These are phyloP conservation scores for Aselliscus stoliczkanus DNA, from an alignment of 2,797 vertebrate genomes.

Conservation along the genomic window DNA sequence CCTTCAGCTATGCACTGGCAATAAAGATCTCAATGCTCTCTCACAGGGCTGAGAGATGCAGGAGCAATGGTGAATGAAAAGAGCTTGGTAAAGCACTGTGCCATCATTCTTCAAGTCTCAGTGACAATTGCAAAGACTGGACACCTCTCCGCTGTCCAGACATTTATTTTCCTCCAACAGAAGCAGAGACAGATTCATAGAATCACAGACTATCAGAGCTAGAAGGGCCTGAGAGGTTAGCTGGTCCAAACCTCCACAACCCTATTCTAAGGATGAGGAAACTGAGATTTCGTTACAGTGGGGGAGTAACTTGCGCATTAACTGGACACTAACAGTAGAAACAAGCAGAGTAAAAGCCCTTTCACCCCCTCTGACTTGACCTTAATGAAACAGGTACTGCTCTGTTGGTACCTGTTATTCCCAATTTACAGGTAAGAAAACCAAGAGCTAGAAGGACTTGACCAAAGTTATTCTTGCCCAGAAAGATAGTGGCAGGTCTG, in stretches of 20 bases:
- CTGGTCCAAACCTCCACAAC: neutral
- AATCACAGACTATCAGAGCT: neutral
- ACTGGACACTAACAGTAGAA: neutral
- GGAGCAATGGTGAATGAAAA: neutral
- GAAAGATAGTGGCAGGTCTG: neutral
- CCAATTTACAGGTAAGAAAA: conserved; percentile 13
- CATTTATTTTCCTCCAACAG: neutral
- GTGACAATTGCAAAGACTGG: neutral
- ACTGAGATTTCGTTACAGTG: neutral
- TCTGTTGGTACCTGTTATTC: neutral
- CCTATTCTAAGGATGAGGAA: neutral
- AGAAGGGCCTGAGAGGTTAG: neutral
- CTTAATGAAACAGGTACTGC: neutral
- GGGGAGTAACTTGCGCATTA: neutral
- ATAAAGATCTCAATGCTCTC: neutral
- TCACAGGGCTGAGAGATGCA: neutral
- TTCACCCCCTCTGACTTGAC: neutral
- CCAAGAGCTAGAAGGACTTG: neutral
- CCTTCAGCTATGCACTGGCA: neutral
- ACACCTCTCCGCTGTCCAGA: neutral
- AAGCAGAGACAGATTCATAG: neutral
- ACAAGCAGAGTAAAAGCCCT: neutral
- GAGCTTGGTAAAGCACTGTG: neutral
- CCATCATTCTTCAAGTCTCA: neutral
- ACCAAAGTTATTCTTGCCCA: neutral